These are phyloP conservation scores for Thalassarche chlororhynchos DNA, from an alignment of 2,113 vertebrate species.

Conservation along the genomic window DNA sequence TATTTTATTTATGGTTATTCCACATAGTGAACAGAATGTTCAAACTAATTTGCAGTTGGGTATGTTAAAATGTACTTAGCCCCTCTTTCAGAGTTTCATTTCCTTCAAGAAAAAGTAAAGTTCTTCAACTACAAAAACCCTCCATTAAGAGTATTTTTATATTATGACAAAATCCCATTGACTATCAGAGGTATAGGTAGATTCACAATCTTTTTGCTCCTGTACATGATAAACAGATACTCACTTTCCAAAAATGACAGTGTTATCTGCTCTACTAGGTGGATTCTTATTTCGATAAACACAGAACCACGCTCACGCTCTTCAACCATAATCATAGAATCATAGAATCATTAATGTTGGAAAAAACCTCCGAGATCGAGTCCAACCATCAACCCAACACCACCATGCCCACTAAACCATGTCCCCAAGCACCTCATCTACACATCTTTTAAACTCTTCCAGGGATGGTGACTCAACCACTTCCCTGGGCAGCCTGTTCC, in stretches of 20 bases:
- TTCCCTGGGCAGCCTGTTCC: too few species aligned
- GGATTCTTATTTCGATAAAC: neutral
- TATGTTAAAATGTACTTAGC: neutral
- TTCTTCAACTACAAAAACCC: neutral
- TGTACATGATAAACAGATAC: neutral
- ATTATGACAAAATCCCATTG: neutral
- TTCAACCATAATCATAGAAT: neutral
- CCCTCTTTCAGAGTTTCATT: neutral
- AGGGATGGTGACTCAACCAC: too few species aligned
- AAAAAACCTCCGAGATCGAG: too few species aligned
- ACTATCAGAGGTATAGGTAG: neutral
- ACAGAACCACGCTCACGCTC: neutral
- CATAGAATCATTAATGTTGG: too few species aligned
- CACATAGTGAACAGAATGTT: neutral
- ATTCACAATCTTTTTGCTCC: neutral
- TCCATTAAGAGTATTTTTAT: neutral
- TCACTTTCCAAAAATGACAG: neutral
- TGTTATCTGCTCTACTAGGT: neutral
- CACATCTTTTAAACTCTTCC: too few species aligned
- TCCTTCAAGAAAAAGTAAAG: neutral
- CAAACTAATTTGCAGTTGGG: neutral
- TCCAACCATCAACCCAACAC: too few species aligned
- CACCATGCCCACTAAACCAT: too few species aligned
- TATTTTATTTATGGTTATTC: neutral
- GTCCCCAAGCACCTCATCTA: too few species aligned